These are phyloP conservation scores for Apodemus sylvaticus DNA, from an alignment of 2,113 vertebrate genomes.

Conservation along the genomic window DNA sequence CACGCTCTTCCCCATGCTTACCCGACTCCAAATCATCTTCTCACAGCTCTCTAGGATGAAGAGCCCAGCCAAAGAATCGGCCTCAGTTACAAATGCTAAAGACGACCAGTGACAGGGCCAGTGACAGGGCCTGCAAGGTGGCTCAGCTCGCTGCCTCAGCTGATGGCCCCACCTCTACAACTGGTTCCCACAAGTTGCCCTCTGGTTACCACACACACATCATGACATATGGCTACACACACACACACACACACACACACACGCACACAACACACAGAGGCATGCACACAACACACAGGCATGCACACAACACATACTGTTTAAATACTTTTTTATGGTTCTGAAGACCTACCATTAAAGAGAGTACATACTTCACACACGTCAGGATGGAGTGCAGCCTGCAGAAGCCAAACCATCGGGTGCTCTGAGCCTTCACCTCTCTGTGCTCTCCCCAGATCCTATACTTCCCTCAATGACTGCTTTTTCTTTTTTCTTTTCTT, in stretches of 20 bases:
- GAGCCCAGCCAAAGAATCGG: slow-evolving; percentile 57
- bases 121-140: no score
- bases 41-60: slow-evolving; percentile 48
- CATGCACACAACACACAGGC: background rate
- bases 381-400: background rate
- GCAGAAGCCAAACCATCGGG: background rate
- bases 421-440: background rate
- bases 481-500: background rate
- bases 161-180: background rate
- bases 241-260: background rate
- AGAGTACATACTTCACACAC: background rate
- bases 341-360: slow-evolving; percentile 53
- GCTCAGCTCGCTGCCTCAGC: background rate
- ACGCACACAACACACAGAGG: background rate
- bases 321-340: background rate
- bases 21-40: background rate
- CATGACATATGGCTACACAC: background rate
- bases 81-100: background rate
- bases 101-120: background rate
- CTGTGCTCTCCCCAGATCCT: background rate
- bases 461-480: background rate
- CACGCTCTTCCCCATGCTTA: accelerated
- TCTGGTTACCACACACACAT: background rate
- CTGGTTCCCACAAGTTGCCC: background rate
- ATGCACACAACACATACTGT: background rate